A percentile compares a stretch with the other conserved stretches of the same genome.
phyloP scores from a whole-genome alignment of 2,113 vertebrate genomes.

The Peucedramus taeniatus region DNA sequence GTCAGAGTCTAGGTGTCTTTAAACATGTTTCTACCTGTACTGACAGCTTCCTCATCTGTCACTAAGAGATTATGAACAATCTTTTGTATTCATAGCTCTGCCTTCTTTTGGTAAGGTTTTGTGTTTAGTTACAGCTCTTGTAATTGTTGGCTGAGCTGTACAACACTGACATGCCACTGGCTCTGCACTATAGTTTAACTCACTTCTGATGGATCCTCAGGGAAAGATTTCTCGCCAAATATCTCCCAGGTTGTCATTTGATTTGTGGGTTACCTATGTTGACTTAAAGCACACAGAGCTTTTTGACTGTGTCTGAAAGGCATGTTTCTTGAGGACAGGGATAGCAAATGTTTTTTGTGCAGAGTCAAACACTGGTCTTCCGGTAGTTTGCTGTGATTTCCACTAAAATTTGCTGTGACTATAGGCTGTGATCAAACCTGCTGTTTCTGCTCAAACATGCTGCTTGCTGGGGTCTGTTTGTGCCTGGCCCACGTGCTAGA shows the following conservation, averaged over 20 bases:
- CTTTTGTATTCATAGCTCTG: neutral
- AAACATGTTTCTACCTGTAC: neutral
- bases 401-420: neutral
- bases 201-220: neutral
- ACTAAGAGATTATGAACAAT: neutral
- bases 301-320: neutral
- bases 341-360: neutral
- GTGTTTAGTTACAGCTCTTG: neutral
- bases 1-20: neutral
- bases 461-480: neutral
- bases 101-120: neutral
- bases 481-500: neutral
- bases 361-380: neutral
- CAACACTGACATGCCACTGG: neutral
- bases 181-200: neutral
- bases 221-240: neutral
- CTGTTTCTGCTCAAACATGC: neutral
- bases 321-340: neutral
- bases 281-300: neutral
- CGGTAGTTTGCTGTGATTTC: too few relatives aligned
- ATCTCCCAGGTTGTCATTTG: neutral
- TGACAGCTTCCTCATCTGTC: neutral
- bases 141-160: neutral
- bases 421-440: neutral
- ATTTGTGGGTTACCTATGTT: neutral